Conservation (phyloP, 1,140 invertebrate species). For the Brachionus koreanus region DNA sequence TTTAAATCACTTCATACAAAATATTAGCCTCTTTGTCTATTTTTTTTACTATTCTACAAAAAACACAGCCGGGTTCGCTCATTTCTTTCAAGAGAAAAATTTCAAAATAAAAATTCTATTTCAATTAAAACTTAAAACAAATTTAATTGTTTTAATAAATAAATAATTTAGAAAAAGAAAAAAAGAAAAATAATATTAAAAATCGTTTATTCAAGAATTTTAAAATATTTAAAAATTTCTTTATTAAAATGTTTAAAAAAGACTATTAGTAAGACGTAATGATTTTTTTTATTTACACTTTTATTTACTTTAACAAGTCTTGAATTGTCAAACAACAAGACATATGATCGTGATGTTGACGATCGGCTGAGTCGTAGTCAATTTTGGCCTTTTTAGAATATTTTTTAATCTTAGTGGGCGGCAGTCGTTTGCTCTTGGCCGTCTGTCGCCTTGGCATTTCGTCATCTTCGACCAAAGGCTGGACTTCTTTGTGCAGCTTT, state of each 20-base stretch:
- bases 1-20: constrained; percentile 5
- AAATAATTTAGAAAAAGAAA: not conserved
- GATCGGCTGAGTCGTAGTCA: not conserved
- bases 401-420: not conserved
- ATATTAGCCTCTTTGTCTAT: not conserved
- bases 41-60: constrained; percentile 14
- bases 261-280: not conserved
- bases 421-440: not conserved
- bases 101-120: not conserved
- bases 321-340: not conserved
- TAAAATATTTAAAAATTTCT: constrained; percentile 7
- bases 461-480: not conserved
- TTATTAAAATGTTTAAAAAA: not conserved
- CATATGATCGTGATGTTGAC: not conserved
- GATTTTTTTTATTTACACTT: not conserved
- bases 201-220: constrained; percentile 4
- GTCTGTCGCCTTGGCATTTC: not conserved
- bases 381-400: not conserved
- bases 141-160: not conserved
- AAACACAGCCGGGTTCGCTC: not conserved
- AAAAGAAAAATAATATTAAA: not conserved
- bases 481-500: constrained; percentile 12
- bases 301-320: not conserved
- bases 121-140: not conserved
- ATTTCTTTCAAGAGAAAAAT: not conserved